Evolutionary conservation across 2,113 vertebrate species (phyloP), one percentile per base, ranked within the genome.

Genomic region (Rhea pennata): DNA sequence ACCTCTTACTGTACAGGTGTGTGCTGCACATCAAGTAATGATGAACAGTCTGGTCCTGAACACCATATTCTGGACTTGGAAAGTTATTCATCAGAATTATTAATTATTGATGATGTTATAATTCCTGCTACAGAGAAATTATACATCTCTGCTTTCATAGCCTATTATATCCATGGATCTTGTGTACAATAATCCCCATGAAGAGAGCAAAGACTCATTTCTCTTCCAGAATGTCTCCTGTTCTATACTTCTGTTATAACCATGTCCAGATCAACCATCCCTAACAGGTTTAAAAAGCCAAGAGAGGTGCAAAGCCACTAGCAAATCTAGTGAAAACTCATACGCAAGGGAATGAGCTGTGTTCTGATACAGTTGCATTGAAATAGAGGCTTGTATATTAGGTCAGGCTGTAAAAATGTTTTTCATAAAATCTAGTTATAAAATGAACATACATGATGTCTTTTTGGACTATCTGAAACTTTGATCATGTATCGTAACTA

Each of bases 361-460:
- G 12, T 58, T 88, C 27, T 75, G 36, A 75, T 16, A 54, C 10
- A 24, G 29, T 2, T 88, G 53, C 23, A 76, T 22, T 72, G 73
- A 81, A 92, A 84, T 13, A 88, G 54, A 8, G 12, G 2, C 72
- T 88, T 70, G 74, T 56, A 75, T 22, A 59, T 26, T 44, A 86
- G 72, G 77, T 86, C 42, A 61, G 20, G 10, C 15, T 61, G 20
- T 51, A 75, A 88, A 51, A 92, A 82, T 81, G 66, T 81, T 93
- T 94, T 94, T 80, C 23, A 58, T 72, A 74, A 90, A 80, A 86
- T 71, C 12, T 20, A 40, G 36, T 81, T 91, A 61, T n/a, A 80
- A 85, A 80, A 82, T 61, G 27, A 78, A 87, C 69, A 81, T 51
- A 26, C 17, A 15, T 58, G 75, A 50, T 76, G 22, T 51, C 71